Evolutionary conservation across 2,113 vertebrate genomes (phyloP).

Genomic region (Xerus inauris): DNA sequence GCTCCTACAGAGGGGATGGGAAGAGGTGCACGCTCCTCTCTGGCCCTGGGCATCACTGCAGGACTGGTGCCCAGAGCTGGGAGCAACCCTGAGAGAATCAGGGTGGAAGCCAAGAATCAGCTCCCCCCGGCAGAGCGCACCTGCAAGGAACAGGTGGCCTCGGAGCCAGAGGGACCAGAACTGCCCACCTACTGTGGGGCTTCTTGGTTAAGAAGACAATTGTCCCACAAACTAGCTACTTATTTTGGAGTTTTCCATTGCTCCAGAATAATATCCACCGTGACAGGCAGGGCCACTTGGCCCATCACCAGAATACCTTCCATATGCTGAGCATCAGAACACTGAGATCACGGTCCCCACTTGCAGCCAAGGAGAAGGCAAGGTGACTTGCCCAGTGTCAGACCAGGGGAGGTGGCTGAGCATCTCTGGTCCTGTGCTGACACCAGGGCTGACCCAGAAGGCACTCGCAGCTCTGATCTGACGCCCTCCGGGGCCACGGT

Average conservation of each 20-base stretch:
- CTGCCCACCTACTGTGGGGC: fast-evolving
- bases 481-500: fast-evolving
- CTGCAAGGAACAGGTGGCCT: no score
- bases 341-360: neutral
- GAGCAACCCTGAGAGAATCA: neutral
- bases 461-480: neutral
- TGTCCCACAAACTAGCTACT: neutral
- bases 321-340: neutral
- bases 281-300: neutral
- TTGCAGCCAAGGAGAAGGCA: neutral
- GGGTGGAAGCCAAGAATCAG: neutral
- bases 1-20: neutral
- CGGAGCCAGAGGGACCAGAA: neutral
- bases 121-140: neutral
- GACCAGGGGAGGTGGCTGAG: neutral
- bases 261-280: neutral
- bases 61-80: neutral
- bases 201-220: neutral
- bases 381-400: neutral
- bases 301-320: neutral
- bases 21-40: neutral
- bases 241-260: neutral
- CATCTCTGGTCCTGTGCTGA: neutral
- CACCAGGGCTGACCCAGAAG: neutral
- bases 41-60: neutral